Evolutionary conservation across 1,140 invertebrate genomes (phyloP), one percentile per base, ranked within the genome.

Genomic region (Cyclina sinensis): DNA sequence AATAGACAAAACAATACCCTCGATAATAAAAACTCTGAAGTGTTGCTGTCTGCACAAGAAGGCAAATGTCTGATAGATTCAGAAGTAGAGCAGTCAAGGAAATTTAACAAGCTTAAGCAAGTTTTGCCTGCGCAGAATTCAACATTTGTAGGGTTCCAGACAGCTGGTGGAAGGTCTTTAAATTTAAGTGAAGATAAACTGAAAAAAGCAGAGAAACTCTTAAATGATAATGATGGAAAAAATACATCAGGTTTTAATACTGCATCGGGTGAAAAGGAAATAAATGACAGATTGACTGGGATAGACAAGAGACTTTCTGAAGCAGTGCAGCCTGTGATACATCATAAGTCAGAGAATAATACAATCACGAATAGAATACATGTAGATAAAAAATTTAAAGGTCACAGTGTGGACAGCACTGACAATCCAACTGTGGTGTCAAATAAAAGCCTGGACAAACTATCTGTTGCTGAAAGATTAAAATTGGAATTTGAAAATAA

Each of bases 131-230:
- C 5, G 5, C 39, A 43, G 30, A 43, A 65, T 18, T 21, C 12
- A 57, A 73, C 46, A 24, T 78, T 81, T 91, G 32, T 48, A 43
- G 86, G 82, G 11, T 91, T 91, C 83, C 35, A 80, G 14, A 86
- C 65, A 51, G 90, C 90, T 21, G 78, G 57, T 68, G 82, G 86
- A 7, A 89, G 78, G 35, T n/a, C 18, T 35, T 18, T 91, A 14
- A 70, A 24, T n/a, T 76, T 91, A 7, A 81, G 18, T 46, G 79
- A 86, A 70, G 30, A 80, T 43, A 78, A 46, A 39, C 24, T 91
- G 9, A 57, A 57, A 37, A 65, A 73, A 27, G 90, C 62, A 21
- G 79, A 82, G 46, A 74, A 48, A 24, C 24, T 89, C 30, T 89
- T 89, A 16, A 48, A 35, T 57, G 74, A 51, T 32, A 32, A 30